These are phyloP conservation scores for Ceratoteleas bidentatus DNA, from an alignment of 1,140 invertebrate species.

Conservation along the genomic window DNA sequence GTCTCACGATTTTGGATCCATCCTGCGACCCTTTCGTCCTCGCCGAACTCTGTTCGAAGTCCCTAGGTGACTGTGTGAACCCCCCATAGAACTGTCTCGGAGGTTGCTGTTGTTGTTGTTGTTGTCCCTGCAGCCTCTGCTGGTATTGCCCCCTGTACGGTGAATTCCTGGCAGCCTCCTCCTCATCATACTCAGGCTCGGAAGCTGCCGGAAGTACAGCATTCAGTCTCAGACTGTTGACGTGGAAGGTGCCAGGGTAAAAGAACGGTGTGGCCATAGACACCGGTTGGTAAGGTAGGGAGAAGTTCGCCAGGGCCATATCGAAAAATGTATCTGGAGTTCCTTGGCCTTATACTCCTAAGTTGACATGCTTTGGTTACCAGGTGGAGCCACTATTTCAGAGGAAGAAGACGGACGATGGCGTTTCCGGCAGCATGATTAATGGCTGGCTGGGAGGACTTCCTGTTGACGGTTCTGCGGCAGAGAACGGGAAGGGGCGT, in stretches of 20 bases:
- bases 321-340: slow-evolving; percentile 16
- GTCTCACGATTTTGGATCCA: slow-evolving; percentile 57
- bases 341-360: neutral
- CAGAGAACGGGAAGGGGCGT: neutral
- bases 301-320: slow-evolving; percentile 78
- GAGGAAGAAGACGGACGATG: neutral
- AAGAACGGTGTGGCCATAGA: slow-evolving; percentile 70
- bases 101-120: slow-evolving; percentile 26
- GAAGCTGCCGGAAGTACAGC: slow-evolving; percentile 69
- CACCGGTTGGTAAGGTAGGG: slow-evolving; percentile 74
- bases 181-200: slow-evolving; percentile 64
- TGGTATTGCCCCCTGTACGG: slow-evolving; percentile 71
- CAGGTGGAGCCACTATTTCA: neutral
- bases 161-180: slow-evolving; percentile 67
- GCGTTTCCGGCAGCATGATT: slow-evolving; percentile 9
- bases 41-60: slow-evolving; percentile 31
- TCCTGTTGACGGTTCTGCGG: neutral
- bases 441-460: neutral
- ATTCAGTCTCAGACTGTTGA: slow-evolving; percentile 72
- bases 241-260: slow-evolving; percentile 64
- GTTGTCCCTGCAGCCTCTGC: slow-evolving; percentile 49
- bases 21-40: slow-evolving; percentile 44
- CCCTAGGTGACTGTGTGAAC: slow-evolving; percentile 48
- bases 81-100: slow-evolving; percentile 39
- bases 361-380: neutral